Base-by-base conservation (phyloP, 2,888 invertebrate genomes). In the Endomychus coccineus region DNA sequence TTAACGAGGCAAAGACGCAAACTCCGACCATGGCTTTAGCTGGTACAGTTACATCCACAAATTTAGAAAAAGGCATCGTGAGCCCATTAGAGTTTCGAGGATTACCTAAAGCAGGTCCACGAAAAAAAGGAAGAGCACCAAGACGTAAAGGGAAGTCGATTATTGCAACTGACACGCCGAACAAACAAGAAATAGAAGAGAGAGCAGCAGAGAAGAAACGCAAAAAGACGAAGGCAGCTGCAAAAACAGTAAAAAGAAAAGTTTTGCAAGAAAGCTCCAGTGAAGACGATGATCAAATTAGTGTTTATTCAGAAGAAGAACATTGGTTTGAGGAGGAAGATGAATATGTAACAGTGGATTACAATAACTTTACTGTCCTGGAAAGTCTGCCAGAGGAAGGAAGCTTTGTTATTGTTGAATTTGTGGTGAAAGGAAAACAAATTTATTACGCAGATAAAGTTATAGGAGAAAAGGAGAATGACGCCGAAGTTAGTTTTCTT, bases 161-260 rank as follows among this genome's bases (percentile, higher is more conserved):
- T 45, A 54, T 55, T 31, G 48, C 46, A 24, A 56, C 54, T 27
- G 52, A 51, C 41, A 55, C 50, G 21, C 51, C 54, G 17, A 51
- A 53, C 41, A 55, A 54, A 48, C 15, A 43, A 39, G 40, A 33
- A 34, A 31, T 45, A 23, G 42, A 48, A 39, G 36, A 31, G 27
- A 32, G 42, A 40, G 37, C 22, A 44, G 27, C 40, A 34, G 33
- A 39, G 28, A 22, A 34, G 27, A 39, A 37, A 36, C 16, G 34
- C 27, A 39, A 29, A 42, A 40, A 17, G 35, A 45, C 21, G 42
- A n/a, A n/a, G n/a, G n/a, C n/a, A n/a, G n/a, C n/a, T n/a, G n/a
- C n/a, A n/a, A n/a, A n/a, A n/a, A n/a, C n/a, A n/a, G n/a, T n/a
- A n/a, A 23, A 40, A 40, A 45, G 40, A 35, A 33, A 43, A 44